Percentiles rank a stretch among this genome's conserved stretches.
Evolutionary conservation across 2,113 vertebrate genomes (phyloP).

Genomic region (Steatornis caripensis): DNA sequence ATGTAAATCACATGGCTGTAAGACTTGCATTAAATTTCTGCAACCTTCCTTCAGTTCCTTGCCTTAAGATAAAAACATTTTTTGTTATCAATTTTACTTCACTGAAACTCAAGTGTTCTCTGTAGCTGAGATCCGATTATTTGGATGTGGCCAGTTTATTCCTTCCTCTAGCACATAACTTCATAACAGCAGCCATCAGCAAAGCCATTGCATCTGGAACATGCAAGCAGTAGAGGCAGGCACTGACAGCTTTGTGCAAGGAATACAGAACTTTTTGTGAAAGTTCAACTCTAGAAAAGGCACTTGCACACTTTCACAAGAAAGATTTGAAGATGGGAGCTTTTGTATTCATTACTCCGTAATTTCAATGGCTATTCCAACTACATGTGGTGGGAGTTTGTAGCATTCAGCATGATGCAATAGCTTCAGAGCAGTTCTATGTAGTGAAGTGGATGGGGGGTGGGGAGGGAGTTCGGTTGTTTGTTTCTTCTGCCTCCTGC

Average conservation of each 20-base stretch:
- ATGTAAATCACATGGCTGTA: constrained; percentile 30
- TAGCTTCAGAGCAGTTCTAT: neutral
- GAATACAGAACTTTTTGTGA: neutral
- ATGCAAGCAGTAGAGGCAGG: neutral
- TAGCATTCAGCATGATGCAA: neutral
- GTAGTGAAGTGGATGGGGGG: neutral
- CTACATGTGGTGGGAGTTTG: neutral
- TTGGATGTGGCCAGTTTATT: neutral
- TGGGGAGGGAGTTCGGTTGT: neutral
- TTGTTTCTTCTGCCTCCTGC: neutral
- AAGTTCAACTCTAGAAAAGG: neutral
- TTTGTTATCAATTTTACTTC: constrained; percentile 7
- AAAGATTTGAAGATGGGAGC: neutral
- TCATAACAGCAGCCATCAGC: neutral
- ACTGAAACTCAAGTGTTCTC: neutral
- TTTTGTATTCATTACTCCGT: neutral
- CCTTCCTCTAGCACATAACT: neutral
- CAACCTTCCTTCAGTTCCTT: constrained; percentile 38
- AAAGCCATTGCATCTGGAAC: constrained; percentile 17
- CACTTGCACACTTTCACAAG: neutral
- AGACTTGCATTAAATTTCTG: constrained; percentile 22
- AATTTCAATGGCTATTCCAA: neutral
- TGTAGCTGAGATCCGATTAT: neutral
- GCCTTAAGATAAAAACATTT: constrained; percentile 46
- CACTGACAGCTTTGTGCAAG: neutral